Evolutionary conservation across 2,888 invertebrate species (phyloP).

Genomic region (Drosophila mimica): DNA sequence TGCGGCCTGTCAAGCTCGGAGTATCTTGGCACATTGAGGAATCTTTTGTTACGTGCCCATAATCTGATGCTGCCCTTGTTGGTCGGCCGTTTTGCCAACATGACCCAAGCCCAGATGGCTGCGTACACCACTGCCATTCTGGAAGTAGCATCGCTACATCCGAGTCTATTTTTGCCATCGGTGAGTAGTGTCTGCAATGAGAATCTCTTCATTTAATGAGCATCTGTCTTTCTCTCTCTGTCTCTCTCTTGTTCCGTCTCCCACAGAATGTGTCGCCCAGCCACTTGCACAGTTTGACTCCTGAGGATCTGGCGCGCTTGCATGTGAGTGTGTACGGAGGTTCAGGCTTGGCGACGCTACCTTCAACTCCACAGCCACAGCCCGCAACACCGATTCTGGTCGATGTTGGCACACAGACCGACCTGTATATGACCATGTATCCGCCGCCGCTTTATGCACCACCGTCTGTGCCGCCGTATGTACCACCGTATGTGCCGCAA

Average conservation of each 20-base stretch:
- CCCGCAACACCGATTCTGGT: neutral
- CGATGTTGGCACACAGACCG: slow-evolving; percentile 54
- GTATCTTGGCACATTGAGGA: slow-evolving; percentile 58
- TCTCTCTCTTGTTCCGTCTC: neutral
- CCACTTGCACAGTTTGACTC: slow-evolving; percentile 49
- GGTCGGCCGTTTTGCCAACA: slow-evolving; percentile 44
- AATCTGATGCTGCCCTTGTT: slow-evolving; percentile 57
- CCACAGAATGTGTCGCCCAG: slow-evolving; percentile 32
- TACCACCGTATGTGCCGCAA: neutral
- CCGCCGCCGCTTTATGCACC: slow-evolving; percentile 44
- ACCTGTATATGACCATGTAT: slow-evolving; percentile 39
- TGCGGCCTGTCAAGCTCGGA: slow-evolving; percentile 48
- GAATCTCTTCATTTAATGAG: neutral
- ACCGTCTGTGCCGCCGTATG: slow-evolving; percentile 14
- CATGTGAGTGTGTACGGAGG: slow-evolving; percentile 30
- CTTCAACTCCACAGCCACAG: slow-evolving; percentile 10
- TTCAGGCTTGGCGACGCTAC: neutral
- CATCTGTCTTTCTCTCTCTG: neutral
- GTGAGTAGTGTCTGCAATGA: slow-evolving; percentile 30
- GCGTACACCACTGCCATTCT: slow-evolving; percentile 56
- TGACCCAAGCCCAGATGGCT: slow-evolving; percentile 60
- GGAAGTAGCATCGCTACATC: slow-evolving; percentile 50
- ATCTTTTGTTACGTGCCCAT: slow-evolving; percentile 60
- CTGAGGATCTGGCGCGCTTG: slow-evolving; percentile 42
- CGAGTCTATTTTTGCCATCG: slow-evolving; percentile 57